phyloP scores from a whole-genome alignment of 1,140 invertebrate species.

The Penaeus chinensis region DNA sequence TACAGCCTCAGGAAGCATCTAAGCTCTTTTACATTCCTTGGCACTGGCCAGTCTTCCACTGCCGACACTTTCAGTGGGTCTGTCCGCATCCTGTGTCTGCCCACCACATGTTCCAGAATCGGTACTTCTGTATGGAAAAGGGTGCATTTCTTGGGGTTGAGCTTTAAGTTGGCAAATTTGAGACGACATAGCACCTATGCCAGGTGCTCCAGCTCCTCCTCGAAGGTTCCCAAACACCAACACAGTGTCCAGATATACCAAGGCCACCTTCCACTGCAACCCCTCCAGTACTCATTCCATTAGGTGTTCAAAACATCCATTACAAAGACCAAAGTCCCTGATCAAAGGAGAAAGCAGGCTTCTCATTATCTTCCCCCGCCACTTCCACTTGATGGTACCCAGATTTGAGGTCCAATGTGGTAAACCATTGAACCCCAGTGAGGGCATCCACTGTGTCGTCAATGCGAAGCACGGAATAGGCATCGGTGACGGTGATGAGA shows the following conservation, averaged over 20 bases:
- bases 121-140: too few species aligned
- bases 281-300: background rate
- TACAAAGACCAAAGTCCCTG: background rate
- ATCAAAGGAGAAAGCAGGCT: background rate
- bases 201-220: too few species aligned
- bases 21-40: too few species aligned
- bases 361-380: background rate
- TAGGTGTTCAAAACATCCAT: background rate
- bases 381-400: conserved; percentile 1
- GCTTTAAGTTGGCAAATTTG: too few species aligned
- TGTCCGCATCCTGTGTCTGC: too few species aligned
- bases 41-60: too few species aligned
- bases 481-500: background rate
- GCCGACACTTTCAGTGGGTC: too few species aligned
- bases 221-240: background rate
- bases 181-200: too few species aligned
- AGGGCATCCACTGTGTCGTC: background rate
- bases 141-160: too few species aligned
- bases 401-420: background rate
- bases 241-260: background rate
- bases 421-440: background rate
- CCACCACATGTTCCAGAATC: too few species aligned
- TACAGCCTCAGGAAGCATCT: too few species aligned
- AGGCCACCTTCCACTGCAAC: background rate
- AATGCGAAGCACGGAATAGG: background rate